Evolutionary conservation across 1,140 invertebrate genomes (phyloP), one percentile per base, ranked within the genome.

Genomic region (Meloidogyne hapla): DNA sequence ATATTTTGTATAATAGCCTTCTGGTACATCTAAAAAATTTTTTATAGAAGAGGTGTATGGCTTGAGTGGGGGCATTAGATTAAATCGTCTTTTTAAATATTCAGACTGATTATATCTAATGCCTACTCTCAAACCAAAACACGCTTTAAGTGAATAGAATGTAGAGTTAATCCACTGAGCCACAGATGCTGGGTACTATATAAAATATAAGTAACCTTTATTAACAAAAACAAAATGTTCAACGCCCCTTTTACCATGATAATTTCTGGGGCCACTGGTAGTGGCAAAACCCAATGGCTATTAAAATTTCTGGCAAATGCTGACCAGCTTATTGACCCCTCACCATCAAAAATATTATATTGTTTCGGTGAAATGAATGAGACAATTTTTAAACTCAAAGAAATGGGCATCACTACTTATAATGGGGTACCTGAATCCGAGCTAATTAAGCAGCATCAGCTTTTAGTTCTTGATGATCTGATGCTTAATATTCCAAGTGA

Each of bases 211-310:
- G 12, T 13, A 42, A 63, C 0, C 9, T 56, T 72, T 63, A 21
- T 12, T 23, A 9, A 5, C 1, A n/a, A 9, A 6, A 21, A 63
- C 9, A 42, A 23, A 21, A 64, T 77, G 74, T 77, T 77, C 23
- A 12, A 45, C 5, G 73, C 76, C 3, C 76, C 76, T 23, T 77
- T 77, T 78, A 77, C 76, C 1, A 76, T 77, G 77, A 73, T 77
- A 12, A 45, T 77, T 26, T 63, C 76, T 0, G 76, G 76, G 4
- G 42, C 75, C 9, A 77, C 76, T 1, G 76, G 76, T 0, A 78
- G 75, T 18, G 76, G 76, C 15, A 77, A 77, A 77, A 78, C 76
- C 8, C 40, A 77, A 45, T 77, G 76, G 76, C 62, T 77, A 13
- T 18, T 62, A 38, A 8, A 21, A 15, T 77, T 77, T 23, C 65